Evolutionary conservation across 1,140 invertebrate genomes (phyloP).

Genomic region (Tetramorium alpestre): DNA sequence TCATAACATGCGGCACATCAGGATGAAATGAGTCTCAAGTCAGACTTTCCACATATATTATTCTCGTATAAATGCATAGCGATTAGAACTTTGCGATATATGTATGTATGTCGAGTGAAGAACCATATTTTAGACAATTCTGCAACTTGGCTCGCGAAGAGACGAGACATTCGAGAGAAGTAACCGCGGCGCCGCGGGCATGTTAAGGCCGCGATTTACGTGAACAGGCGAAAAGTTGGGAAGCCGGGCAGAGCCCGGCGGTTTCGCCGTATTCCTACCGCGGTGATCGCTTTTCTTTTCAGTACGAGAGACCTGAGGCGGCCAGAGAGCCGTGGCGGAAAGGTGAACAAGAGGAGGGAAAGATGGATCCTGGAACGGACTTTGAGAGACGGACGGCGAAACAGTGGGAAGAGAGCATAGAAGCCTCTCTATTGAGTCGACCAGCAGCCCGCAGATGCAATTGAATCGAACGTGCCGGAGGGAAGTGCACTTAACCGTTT

Average conservation of each 20-base stretch:
- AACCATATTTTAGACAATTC: conserved; percentile 28
- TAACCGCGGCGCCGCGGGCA: conserved; percentile 22
- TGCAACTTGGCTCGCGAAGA: background rate
- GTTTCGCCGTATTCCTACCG: conserved; percentile 34
- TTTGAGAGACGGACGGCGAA: background rate
- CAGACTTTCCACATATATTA: background rate
- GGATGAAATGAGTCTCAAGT: background rate
- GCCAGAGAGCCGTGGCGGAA: background rate
- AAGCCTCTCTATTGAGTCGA: conserved; percentile 67
- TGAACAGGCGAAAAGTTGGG: conserved; percentile 11
- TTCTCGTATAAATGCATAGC: background rate
- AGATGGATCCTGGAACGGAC: background rate
- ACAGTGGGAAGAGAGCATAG: background rate
- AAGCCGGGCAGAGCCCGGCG: background rate
- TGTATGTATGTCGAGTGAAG: background rate
- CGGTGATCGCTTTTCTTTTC: conserved; percentile 46
- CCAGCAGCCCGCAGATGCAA: conserved; percentile 71
- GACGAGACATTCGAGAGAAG: conserved; percentile 31
- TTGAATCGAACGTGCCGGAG: conserved; percentile 78
- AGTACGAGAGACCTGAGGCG: background rate
- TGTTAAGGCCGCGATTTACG: conserved; percentile 53
- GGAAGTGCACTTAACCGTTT: conserved; percentile 77
- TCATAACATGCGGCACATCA: background rate
- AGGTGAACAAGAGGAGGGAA: conserved; percentile 32
- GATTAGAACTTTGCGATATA: conserved; percentile 19